Evolutionary conservation across 2,797 vertebrate species (phyloP), one percentile per base, ranked within the genome.

Genomic region (Gadopsis bispinosus): DNA sequence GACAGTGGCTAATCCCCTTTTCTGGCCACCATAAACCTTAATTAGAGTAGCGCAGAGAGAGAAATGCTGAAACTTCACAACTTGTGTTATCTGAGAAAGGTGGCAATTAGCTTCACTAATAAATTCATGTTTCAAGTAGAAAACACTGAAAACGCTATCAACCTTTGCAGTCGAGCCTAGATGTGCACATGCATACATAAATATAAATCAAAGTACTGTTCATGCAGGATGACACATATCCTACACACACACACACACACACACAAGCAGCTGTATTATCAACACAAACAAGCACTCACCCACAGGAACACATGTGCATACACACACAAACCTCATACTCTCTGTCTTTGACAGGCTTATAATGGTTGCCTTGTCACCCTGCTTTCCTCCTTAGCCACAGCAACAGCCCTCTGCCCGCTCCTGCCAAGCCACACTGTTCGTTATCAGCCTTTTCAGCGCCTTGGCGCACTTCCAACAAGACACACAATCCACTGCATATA

Each of bases 291-390:
- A 58, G 54, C 50, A 45, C 58, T 71, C 63, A 47, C 75, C 26
- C 69, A 58, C 45, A 79, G 33, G 26, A 71, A 51, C 69, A 84
- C 60, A 73, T 64, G 35, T 73, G 67, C 69, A 83, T 51, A 66
- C 75, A 86, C 56, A 85, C 77, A 80, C 60, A 85, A 19, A 67
- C 60, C 51, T 53, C 76, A 58, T 41, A 68, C 65, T 80, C 63
- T 37, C 8, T 59, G 63, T 68, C 61, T 77, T 9, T 64, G 71
- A 78, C 68, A 63, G 79, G 55, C 87, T 84, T 51, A 93, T 91
- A 94, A 95, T 91, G 91, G 89, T 37, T 62, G 80, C 92, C 87
- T 94, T 94, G 93, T 93, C 87, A 81, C 72, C 53, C 79, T 45
- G 73, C 33, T 75, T 81, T 77, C 82, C 85, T 87, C 75, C 61